Base-by-base conservation (phyloP, 2,888 invertebrate species). In the Pegoplata infirma region DNA sequence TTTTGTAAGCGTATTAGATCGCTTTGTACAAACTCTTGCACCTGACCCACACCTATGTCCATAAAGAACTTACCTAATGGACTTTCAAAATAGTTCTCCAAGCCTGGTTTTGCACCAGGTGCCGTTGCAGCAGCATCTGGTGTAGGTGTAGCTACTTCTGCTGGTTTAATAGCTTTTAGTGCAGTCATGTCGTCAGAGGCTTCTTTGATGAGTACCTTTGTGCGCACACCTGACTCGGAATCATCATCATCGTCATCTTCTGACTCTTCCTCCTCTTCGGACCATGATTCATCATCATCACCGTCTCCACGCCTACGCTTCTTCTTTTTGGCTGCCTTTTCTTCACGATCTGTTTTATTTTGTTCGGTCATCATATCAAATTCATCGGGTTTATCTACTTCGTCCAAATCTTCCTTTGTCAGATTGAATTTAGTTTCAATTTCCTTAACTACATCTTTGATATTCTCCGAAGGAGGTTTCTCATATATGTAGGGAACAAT, bases 401-500 rank as follows among this genome's bases (percentile, higher is more conserved):
- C 92, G 76, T 91, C 90, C 80, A 93, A 92, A 82, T 93, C 92
- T 58, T 86, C 87, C 56, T 86, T 80, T 0, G 87, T 85, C 5
- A 88, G 79, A 28, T 83, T 82, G 49, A 94, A 90, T 84, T 93
- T 92, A 80, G 92, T 91, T 40, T 92, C 93, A 80, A 94, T 90
- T 83, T 92, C 91, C 36, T 91, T 91, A 28, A 95, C 92, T 86
- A 94, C 94, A 81, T 94, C 93, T 86, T 93, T 94, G 80, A 97
- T 92, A 72, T 94, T 94, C 84, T 94, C 93, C 5, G 94, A 88
- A 1, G 97, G 96, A 8, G 96, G 96, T 87, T 97, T 97, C 88
- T 97, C 97, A 89, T 97, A 97, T 19, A 97, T 96, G 88, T 97
- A 97, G 55, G 97, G 97, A 82, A 97, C 97, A 86, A 97, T 96